phyloP scores from a whole-genome alignment of 2,113 vertebrate genomes.

The Xenus cinereus region DNA sequence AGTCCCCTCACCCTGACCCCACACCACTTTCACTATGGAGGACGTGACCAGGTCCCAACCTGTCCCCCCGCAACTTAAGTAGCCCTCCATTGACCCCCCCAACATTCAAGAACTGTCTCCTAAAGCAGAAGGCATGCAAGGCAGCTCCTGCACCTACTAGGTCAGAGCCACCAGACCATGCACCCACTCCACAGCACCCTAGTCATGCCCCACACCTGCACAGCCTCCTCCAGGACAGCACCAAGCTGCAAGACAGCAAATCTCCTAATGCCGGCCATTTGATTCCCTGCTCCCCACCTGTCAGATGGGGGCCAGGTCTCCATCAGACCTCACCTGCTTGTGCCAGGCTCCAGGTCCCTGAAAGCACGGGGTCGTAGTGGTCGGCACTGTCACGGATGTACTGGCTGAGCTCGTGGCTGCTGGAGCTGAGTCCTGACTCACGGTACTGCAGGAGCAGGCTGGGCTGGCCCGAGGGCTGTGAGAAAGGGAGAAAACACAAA shows the following conservation, averaged over 20 bases:
- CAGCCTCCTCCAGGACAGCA: neutral
- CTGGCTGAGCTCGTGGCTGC: conserved; percentile 87
- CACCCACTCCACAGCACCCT: fast-evolving
- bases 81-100: neutral
- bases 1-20: neutral
- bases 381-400: conserved; percentile 76
- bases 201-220: neutral
- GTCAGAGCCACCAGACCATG: fast-evolving
- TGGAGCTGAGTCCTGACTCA: conserved; percentile 86
- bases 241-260: neutral
- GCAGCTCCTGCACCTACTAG: neutral
- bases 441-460: conserved; percentile 80
- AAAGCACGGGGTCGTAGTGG: neutral
- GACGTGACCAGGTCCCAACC: fast-evolving
- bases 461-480: neutral
- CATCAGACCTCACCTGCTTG: conserved; percentile 64
- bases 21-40: neutral
- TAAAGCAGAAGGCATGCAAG: neutral
- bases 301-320: neutral
- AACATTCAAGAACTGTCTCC: neutral
- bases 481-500: neutral
- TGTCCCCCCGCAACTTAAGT: neutral
- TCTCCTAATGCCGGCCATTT: neutral
- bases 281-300: neutral
- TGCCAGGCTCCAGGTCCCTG: conserved; percentile 26